A percentile compares a stretch with the other conserved stretches of the same genome.
Evolutionary conservation across 2,797 vertebrate genomes (phyloP).

Genomic region (Phalanger gymnotis): DNA sequence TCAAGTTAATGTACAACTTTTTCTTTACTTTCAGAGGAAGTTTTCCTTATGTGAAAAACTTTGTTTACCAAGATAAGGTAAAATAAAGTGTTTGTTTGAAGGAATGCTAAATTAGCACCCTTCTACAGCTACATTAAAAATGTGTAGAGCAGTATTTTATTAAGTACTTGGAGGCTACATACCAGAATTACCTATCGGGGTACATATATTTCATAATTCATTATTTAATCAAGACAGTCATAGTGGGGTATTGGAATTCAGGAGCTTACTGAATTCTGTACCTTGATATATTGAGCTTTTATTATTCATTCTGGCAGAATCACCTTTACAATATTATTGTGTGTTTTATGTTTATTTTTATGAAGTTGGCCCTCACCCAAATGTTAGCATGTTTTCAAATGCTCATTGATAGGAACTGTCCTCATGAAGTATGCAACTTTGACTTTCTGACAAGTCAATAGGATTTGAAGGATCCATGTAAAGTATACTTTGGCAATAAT

Average conservation of each 20-base stretch:
- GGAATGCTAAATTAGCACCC: conserved; percentile 39
- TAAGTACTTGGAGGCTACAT: conserved; percentile 21
- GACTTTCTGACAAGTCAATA: conserved; percentile 62
- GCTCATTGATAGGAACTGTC: conserved; percentile 57
- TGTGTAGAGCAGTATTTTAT: conserved; percentile 46
- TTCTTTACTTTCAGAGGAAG: conserved; percentile 54
- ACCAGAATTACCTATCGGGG: conserved; percentile 41
- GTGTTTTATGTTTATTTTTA: conserved; percentile 65
- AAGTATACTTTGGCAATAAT: conserved; percentile 40
- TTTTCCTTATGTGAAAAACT: conserved; percentile 29
- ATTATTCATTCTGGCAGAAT: conserved; percentile 63
- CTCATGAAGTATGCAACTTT: conserved; percentile 36
- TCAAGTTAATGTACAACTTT: conserved; percentile 58
- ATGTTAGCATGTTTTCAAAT: conserved; percentile 14
- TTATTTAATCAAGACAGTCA: conserved; percentile 69
- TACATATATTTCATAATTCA: conserved; percentile 58
- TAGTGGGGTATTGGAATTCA: conserved; percentile 61
- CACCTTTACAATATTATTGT: conserved; percentile 48
- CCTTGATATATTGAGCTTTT: conserved; percentile 69
- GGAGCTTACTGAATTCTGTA: conserved; percentile 45
- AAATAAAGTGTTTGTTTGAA: conserved; percentile 49
- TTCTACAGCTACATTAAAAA: conserved; percentile 21
- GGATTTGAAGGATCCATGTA: conserved; percentile 51
- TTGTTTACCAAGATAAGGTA: conserved; percentile 17
- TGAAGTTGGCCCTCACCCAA: conserved; percentile 57